Conservation (phyloP, 1,140 invertebrate genomes). For the Manduca sexta region DNA sequence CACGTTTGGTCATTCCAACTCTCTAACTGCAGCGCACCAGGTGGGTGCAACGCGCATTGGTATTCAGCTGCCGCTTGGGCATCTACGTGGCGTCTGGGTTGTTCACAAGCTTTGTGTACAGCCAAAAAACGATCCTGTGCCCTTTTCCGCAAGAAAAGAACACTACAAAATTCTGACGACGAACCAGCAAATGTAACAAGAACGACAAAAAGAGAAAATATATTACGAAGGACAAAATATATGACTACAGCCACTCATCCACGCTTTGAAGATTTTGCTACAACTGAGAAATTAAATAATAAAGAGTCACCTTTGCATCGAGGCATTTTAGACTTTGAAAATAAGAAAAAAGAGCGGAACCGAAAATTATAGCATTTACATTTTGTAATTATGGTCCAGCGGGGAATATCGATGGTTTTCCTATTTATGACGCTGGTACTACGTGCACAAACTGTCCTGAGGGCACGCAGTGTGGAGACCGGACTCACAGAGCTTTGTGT, state of each 20-base stretch:
- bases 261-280: constrained; percentile 34
- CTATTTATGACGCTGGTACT: constrained; percentile 52
- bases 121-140: constrained; percentile 42
- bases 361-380: constrained; percentile 51
- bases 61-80: constrained; percentile 59
- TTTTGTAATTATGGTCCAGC: constrained; percentile 65
- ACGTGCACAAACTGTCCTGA: constrained; percentile 55
- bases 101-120: constrained; percentile 56
- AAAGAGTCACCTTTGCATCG: constrained; percentile 43
- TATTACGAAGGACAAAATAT: constrained; percentile 45
- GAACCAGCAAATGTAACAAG: constrained; percentile 19
- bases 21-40: constrained; percentile 47
- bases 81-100: constrained; percentile 58
- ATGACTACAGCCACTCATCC: constrained; percentile 21
- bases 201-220: constrained; percentile 28
- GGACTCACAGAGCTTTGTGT: constrained; percentile 52
- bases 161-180: neutral
- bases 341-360: constrained; percentile 26
- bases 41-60: constrained; percentile 57
- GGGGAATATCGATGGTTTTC: constrained; percentile 60
- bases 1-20: constrained; percentile 50
- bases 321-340: constrained; percentile 23
- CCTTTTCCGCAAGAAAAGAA: constrained; percentile 36
- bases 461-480: constrained; percentile 47
- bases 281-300: constrained; percentile 10